Conservation (phyloP, 2,113 vertebrate species). For the Oncorhynchus clarkii region DNA sequence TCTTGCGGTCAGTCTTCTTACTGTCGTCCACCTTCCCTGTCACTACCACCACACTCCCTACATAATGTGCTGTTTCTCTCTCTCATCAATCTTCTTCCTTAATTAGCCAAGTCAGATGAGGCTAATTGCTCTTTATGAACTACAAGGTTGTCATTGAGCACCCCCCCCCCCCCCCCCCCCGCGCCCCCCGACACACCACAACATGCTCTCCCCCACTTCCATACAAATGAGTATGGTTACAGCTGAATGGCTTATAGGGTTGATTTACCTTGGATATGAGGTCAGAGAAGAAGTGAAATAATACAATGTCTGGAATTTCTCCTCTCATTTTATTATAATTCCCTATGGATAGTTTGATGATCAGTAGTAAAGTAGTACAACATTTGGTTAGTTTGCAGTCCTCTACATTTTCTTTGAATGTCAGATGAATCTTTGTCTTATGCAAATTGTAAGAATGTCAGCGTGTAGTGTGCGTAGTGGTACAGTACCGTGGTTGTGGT, state of each 20-base stretch:
- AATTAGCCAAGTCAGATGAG: constrained; percentile 61
- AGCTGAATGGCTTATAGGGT: constrained; percentile 39
- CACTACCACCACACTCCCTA: constrained; percentile 4
- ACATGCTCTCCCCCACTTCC: constrained; percentile 40
- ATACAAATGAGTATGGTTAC: constrained; percentile 45
- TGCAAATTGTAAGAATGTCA: no score
- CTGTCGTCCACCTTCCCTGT: constrained; percentile 1
- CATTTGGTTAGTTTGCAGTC: background rate
- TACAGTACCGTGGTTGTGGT: background rate
- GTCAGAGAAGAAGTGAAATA: background rate
- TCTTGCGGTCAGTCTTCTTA: constrained; percentile 8
- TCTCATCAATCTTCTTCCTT: constrained; percentile 53
- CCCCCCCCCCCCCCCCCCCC: constrained; percentile 14
- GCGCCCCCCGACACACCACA: constrained; percentile 17
- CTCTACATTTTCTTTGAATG: background rate
- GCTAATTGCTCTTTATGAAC: constrained; percentile 69
- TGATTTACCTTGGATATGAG: constrained; percentile 39
- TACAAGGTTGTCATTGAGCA: constrained; percentile 54
- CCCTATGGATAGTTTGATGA: background rate
- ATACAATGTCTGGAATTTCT: background rate
- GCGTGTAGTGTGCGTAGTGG: no score
- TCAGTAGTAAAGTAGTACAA: background rate
- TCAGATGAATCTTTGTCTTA: background rate
- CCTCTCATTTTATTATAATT: background rate
- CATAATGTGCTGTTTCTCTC: constrained; percentile 28